These are phyloP conservation scores for Macrotis lagotis DNA, from an alignment of 2,113 vertebrate species.

Conservation along the genomic window DNA sequence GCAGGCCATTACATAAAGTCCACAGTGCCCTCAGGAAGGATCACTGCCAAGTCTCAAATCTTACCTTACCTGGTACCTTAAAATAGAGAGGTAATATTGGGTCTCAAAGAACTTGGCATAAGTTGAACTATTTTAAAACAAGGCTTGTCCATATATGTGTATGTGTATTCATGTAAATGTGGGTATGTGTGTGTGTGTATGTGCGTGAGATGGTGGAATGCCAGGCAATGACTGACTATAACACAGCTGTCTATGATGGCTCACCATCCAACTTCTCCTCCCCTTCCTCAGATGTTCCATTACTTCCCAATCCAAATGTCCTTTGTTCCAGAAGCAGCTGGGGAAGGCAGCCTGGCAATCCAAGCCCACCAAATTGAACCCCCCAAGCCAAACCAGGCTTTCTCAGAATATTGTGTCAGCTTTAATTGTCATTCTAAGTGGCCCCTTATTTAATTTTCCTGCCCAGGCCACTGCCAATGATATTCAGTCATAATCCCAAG, in stretches of 20 bases:
- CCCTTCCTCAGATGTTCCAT: not conserved
- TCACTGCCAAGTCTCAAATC: not conserved
- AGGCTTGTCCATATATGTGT: not conserved
- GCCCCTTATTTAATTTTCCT: not conserved
- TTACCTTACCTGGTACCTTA: not conserved
- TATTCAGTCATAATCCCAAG: not conserved
- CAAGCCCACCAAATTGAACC: not conserved
- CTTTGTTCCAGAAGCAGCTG: not conserved
- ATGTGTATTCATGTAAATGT: not conserved
- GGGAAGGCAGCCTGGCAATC: not conserved
- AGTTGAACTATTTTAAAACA: not conserved
- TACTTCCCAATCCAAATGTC: not conserved
- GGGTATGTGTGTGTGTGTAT: not conserved
- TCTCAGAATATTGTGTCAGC: not conserved
- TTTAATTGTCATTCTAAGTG: not conserved
- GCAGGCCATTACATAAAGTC: not conserved
- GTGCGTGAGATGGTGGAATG: not conserved
- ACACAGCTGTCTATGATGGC: conserved; percentile 1
- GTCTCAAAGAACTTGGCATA: not conserved
- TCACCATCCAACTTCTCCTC: conserved; percentile 2
- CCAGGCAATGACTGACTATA: not conserved
- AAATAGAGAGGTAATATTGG: not conserved
- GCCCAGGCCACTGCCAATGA: not conserved
- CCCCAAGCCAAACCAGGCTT: not conserved
- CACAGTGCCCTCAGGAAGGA: not conserved